Evolutionary conservation across 2,888 invertebrate genomes (phyloP), one percentile per base, ranked within the genome.

Genomic region (Pseudoips prasinana): DNA sequence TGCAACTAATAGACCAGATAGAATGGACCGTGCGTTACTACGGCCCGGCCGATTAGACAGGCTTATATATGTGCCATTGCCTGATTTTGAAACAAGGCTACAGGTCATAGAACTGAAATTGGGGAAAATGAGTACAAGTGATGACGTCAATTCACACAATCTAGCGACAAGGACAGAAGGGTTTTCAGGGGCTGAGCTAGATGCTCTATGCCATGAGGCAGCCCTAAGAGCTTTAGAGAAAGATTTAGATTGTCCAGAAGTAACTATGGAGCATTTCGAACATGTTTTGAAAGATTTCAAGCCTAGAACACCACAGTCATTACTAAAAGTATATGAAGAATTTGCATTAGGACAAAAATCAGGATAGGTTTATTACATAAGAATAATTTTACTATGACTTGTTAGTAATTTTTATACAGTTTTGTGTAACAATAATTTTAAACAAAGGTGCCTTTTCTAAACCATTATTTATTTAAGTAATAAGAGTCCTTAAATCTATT

Each of bases 1-100:
- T 3, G 99, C 99, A 0, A 99, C 99, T 1, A 99, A 99, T 81
- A 91, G 99, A 11, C 99, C 99, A 0, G 98, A 99, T 73, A 93
- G 95, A 75, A 96, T 99, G 64, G 99, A 99, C 70, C 92, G 95
- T 68, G 98, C 98, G 0, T 81, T 99, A 9, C 80, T 99, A 10
- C 90, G 98, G 34, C 98, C 98, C 0, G 98, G 98, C 0, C 91
- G 98, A 25, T 89, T 99, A 25, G 98, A 98, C 78, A 90, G 96
- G 35, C 92, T 98, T 14, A 93, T 99, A 32, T 97, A 99, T 69
- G 98, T 99, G 0, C 95, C 97, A 0, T 80, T 99, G 32, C 99
- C 99, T 0, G 95, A 98, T 78, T 80, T 80, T 0, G 89, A 90
- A 25, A 96, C 98, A 0, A 90, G 99, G 46, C 67, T 82, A 29